phyloP scores from a whole-genome alignment of 2,888 invertebrate genomes.

The Drosophila greeni region DNA sequence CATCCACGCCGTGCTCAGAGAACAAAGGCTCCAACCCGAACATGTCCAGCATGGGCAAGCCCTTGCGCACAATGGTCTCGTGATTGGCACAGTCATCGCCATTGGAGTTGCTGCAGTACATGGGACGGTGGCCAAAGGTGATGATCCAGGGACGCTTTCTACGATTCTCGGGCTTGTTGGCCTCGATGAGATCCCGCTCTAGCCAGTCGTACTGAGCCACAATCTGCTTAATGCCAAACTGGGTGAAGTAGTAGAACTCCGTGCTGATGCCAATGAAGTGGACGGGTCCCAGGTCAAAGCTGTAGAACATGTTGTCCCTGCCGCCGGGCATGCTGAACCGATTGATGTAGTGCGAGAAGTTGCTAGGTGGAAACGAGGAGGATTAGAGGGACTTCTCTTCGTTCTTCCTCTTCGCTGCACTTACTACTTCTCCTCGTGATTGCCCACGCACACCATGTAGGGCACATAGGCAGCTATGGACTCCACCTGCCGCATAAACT shows the following conservation, averaged over 20 bases:
- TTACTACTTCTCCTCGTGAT: constrained; percentile 92
- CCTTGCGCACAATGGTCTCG: constrained; percentile 83
- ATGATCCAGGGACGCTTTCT: constrained; percentile 90
- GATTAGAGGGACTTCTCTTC: background rate
- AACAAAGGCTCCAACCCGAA: constrained; percentile 91
- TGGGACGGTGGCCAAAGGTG: constrained; percentile 90
- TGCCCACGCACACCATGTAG: constrained; percentile 95
- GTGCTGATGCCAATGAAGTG: constrained; percentile 96
- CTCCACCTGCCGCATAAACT: constrained; percentile 95
- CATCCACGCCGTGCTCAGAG: constrained; percentile 92
- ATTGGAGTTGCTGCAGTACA: constrained; percentile 93
- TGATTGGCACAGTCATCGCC: constrained; percentile 87
- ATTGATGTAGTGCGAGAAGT: constrained; percentile 95
- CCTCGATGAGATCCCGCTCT: constrained; percentile 86
- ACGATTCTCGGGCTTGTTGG: constrained; percentile 85
- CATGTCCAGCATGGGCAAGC: constrained; percentile 83
- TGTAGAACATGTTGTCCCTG: constrained; percentile 87
- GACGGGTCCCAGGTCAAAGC: constrained; percentile 92
- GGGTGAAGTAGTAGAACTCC: constrained; percentile 94
- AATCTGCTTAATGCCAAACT: constrained; percentile 90
- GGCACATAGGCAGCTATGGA: constrained; percentile 93
- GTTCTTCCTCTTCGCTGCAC: constrained; percentile 65
- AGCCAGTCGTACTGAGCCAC: constrained; percentile 92
- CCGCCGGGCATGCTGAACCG: constrained; percentile 94
- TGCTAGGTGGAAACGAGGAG: constrained; percentile 82